Evolutionary conservation across 2,888 invertebrate genomes (phyloP), one percentile per base, ranked within the genome.

Genomic region (Margaritifera margaritifera): DNA sequence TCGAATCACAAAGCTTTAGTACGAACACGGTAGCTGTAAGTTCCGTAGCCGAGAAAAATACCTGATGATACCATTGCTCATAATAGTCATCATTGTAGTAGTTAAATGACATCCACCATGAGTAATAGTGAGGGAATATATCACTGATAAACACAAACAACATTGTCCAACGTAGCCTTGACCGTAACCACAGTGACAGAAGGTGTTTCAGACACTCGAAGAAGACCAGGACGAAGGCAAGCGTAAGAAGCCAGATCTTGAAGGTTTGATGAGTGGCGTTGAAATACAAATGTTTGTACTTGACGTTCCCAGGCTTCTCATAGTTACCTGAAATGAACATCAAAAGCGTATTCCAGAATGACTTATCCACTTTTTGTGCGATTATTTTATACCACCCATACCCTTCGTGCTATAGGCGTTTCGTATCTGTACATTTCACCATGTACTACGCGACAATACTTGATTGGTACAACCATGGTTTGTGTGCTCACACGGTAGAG

Each of bases 101-200:
- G 62, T 80, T 84, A 52, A 85, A 71, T 15, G 80, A 79, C 19
- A 71, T 76, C 84, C 85, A 86, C 84, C 84, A 85, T 0, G 84
- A 80, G 64, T 84, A 86, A 69, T 86, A 86, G 67, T 85, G 82
- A 5, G 86, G 85, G 58, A 84, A 84, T 27, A 84, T 54, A 58
- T 80, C 76, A 22, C 80, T 62, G 0, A 78, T 22, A 27, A 83
- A 69, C 4, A 86, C 67, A 11, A 68, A 62, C 15, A 83, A 64
- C 81, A 84, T 80, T 4, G 73, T 52, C 58, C 59, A 52, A 25
- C 84, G 74, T 8, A 76, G 2, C 11, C 53, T 42, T n/a, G 69
- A 27, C 15, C 62, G 53, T 27, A 50, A 22, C 4, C 77, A 53
- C 15, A 79, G 56, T 6, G 62, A 53, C 4, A 70, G 61, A 11